Conservation (phyloP, 2,797 vertebrate species). For the Karalla daura region DNA sequence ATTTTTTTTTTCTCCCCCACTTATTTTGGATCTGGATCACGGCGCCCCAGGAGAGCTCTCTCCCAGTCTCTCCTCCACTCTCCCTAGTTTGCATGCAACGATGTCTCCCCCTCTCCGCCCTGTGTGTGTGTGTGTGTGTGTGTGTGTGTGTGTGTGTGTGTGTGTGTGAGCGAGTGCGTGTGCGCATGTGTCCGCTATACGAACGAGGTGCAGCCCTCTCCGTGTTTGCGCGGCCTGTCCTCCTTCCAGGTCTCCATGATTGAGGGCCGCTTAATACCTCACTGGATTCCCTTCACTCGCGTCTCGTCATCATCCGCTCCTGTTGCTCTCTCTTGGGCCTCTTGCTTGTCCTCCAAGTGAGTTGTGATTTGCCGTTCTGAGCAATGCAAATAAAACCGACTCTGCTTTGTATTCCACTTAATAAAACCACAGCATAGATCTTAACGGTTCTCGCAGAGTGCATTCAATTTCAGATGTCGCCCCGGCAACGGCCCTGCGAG, state of each 20-base stretch:
- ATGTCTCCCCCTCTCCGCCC: neutral
- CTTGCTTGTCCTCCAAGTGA: neutral
- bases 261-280: too few species aligned
- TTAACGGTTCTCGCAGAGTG: constrained; percentile 5
- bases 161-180: neutral
- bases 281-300: neutral
- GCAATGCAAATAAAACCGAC: neutral
- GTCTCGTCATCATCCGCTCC: neutral
- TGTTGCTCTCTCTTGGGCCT: too few species aligned
- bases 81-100: neutral
- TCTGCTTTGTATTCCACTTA: constrained; percentile 6
- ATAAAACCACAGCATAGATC: constrained; percentile 12
- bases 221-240: too few species aligned
- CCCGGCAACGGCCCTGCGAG: constrained; percentile 3
- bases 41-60: too few species aligned
- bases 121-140: neutral
- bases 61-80: too few species aligned
- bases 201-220: too few species aligned
- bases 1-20: too few species aligned
- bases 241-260: too few species aligned
- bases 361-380: neutral
- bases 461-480: neutral
- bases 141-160: neutral
- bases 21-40: too few species aligned
- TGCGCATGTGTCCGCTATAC: neutral